Percentiles rank a stretch among this genome's conserved stretches.
These are phyloP conservation scores for Dioctria linearis DNA, from an alignment of 2,888 invertebrate genomes.

Conservation along the genomic window DNA sequence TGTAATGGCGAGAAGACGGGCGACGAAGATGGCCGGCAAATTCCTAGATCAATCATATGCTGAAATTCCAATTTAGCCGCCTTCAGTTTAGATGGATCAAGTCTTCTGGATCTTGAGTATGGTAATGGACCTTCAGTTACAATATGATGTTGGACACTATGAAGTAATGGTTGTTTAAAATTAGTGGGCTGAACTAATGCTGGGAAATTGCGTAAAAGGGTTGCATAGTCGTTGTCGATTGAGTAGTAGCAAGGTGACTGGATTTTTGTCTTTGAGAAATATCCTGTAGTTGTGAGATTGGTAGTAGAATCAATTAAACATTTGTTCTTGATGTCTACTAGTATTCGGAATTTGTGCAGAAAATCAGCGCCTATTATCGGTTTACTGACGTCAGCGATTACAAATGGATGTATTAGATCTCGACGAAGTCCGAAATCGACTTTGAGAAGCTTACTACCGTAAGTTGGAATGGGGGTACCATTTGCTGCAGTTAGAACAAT, in stretches of 20 bases:
- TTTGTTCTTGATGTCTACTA: not conserved
- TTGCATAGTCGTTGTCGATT: not conserved
- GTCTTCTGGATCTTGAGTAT: slow-evolving; percentile 50
- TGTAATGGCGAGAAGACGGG: no score
- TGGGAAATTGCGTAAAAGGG: not conserved
- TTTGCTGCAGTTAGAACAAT: not conserved
- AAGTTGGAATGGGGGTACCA: not conserved
- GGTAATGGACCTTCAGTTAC: slow-evolving; percentile 53
- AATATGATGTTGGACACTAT: slow-evolving; percentile 55
- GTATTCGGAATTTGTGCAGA: not conserved
- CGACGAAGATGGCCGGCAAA: not conserved
- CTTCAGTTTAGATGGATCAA: slow-evolving; percentile 26
- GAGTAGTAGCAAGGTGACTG: not conserved
- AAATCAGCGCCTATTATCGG: slow-evolving; percentile 2
- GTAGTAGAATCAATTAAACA: not conserved
- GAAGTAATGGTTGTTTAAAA: slow-evolving; percentile 41
- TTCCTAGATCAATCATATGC: not conserved
- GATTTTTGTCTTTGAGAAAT: not conserved
- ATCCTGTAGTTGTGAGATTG: not conserved
- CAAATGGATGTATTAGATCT: not conserved
- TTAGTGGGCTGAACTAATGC: not conserved
- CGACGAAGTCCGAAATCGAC: not conserved
- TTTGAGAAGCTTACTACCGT: not conserved
- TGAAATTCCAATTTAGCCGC: slow-evolving; percentile 51
- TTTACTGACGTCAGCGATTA: not conserved